A percentile compares a stretch with the other conserved stretches of the same genome.
Conservation (phyloP, 2,113 vertebrate genomes). For the Dolichotis patagonum region DNA sequence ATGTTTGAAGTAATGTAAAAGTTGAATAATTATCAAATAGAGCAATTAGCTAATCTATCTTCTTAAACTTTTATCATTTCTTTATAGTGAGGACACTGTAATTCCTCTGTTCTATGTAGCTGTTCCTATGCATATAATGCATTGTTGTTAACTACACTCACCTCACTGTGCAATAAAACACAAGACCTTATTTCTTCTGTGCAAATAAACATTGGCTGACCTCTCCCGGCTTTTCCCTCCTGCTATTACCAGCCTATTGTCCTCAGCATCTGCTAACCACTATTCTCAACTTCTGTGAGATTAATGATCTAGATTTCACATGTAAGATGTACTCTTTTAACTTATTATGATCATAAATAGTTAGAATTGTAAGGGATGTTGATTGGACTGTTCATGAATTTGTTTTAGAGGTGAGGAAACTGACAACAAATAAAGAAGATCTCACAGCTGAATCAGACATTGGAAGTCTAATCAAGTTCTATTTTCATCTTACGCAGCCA, state of each 20-base stretch:
- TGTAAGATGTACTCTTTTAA: background rate
- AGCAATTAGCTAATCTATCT: no score
- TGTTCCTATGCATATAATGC: background rate
- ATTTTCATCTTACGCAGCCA: background rate
- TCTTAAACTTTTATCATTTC: background rate
- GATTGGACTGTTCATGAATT: background rate
- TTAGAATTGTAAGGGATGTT: background rate
- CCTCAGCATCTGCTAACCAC: background rate
- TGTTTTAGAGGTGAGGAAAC: conserved; percentile 13
- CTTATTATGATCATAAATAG: background rate
- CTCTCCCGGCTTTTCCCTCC: background rate
- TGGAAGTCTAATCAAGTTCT: background rate
- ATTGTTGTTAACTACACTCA: background rate
- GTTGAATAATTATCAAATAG: no score
- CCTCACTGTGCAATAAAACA: background rate
- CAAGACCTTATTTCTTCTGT: background rate
- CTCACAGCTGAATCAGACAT: background rate
- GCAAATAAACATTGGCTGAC: background rate
- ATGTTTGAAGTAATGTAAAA: background rate
- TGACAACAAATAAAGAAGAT: background rate
- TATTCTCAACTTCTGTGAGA: background rate
- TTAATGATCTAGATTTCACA: background rate
- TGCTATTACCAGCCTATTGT: background rate
- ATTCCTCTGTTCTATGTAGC: no score
- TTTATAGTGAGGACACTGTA: background rate